A percentile compares a stretch with the other conserved stretches of the same genome.
These are phyloP conservation scores for Myiozetetes cayanensis DNA, from an alignment of 2,113 vertebrate species.

Conservation along the genomic window DNA sequence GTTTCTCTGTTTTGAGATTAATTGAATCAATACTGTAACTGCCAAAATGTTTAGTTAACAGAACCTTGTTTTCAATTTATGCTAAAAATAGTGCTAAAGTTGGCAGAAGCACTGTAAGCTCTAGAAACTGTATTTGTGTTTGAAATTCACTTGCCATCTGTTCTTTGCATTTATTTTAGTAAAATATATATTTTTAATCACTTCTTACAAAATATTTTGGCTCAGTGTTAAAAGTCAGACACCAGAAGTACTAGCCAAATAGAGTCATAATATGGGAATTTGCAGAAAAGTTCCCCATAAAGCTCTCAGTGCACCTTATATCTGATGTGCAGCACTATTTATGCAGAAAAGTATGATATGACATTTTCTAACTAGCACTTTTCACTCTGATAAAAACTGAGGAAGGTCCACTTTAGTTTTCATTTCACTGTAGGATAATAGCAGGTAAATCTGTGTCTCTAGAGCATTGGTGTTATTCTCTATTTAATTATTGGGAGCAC, in stretches of 20 bases:
- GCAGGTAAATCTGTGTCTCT: background rate
- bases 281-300: background rate
- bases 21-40: slow-evolving; percentile 34
- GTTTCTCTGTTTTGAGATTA: slow-evolving; percentile 51
- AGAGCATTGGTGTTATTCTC: background rate
- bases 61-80: slow-evolving; percentile 20
- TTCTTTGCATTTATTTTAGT: slow-evolving; percentile 43
- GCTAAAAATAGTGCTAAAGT: slow-evolving; percentile 47
- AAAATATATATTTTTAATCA: slow-evolving; percentile 30
- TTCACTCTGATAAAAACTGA: background rate
- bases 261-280: background rate
- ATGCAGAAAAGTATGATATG: background rate
- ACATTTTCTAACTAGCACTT: background rate
- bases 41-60: slow-evolving; percentile 51
- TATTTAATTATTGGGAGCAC: background rate
- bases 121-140: slow-evolving; percentile 15
- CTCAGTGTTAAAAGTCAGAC: slow-evolving; percentile 5
- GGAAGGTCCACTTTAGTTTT: background rate
- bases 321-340: background rate
- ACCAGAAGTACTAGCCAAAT: slow-evolving; percentile 1
- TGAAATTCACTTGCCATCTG: slow-evolving; percentile 42
- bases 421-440: background rate
- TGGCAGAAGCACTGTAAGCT: slow-evolving; percentile 21
- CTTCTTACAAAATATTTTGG: slow-evolving; percentile 11
- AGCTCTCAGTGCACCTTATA: background rate